phyloP scores from a whole-genome alignment of 2,113 vertebrate genomes.

The Plectropomus leopardus region DNA sequence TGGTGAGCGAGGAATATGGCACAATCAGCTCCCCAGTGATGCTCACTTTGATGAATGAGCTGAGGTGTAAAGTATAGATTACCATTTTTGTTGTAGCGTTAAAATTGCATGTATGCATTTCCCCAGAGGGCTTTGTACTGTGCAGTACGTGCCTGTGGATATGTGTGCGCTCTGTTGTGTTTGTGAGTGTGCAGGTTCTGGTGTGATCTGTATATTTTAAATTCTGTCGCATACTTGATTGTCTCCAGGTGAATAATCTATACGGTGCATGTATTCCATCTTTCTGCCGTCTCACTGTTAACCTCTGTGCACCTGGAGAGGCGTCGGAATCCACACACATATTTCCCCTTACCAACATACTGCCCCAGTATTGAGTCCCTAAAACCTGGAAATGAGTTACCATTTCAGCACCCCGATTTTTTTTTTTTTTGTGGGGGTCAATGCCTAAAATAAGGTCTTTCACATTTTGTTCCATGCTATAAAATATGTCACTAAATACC shows the following conservation, averaged over 20 bases:
- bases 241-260: constrained; percentile 25
- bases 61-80: constrained; percentile 68
- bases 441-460: no score
- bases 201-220: constrained; percentile 8
- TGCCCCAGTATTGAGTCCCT: no score
- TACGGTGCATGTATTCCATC: constrained; percentile 6
- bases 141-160: background rate
- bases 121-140: constrained; percentile 2
- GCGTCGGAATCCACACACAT: background rate
- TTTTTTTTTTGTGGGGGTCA: no score
- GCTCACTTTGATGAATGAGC: constrained; percentile 74
- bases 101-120: constrained; percentile 51
- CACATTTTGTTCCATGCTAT: no score
- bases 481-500: no score
- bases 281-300: background rate
- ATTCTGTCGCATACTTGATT: background rate
- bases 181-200: constrained; percentile 7
- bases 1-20: constrained; percentile 44
- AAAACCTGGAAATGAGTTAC: no score
- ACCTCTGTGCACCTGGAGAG: background rate
- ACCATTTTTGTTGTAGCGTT: constrained; percentile 51
- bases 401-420: no score
- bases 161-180: background rate
- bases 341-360: background rate
- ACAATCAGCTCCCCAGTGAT: constrained; percentile 63